These are phyloP conservation scores for Trachythela sp. DNA, from an alignment of 64 coral and sea anemone species.

Conservation along the genomic window DNA sequence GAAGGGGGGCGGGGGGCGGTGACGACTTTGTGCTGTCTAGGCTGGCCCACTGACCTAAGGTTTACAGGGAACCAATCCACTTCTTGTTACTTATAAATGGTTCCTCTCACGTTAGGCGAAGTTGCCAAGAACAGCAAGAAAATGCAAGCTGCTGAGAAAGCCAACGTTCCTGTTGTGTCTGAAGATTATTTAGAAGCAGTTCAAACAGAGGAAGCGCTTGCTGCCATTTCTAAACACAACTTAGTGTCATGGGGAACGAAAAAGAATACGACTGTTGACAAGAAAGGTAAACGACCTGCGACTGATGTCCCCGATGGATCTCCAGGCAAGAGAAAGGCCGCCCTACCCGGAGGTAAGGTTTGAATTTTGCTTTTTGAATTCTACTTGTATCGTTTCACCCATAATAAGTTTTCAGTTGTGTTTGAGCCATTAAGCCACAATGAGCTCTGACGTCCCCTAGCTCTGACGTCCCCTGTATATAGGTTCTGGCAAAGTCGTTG, in stretches of 20 bases:
- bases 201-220: conserved; percentile 37
- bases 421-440: no score
- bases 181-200: conserved; percentile 85
- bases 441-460: no score
- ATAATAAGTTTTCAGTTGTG: no score
- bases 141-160: conserved; percentile 70
- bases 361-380: background rate
- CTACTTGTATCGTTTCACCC: no score
- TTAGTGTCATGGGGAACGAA: conserved; percentile 86
- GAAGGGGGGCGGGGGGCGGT: no score
- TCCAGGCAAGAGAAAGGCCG: background rate
- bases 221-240: conserved; percentile 76
- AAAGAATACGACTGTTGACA: conserved; percentile 23
- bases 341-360: background rate
- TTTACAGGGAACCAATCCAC: background rate
- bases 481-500: conserved; percentile 24
- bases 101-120: conserved; percentile 47
- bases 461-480: no score
- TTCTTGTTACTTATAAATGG: background rate
- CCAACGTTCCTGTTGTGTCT: conserved; percentile 65
- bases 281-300: background rate
- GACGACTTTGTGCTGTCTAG: no score
- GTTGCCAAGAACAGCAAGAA: conserved; percentile 80
- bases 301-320: background rate
- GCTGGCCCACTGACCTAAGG: no score